These are phyloP conservation scores for Drosophila erecta DNA, from an alignment of 1,140 invertebrate genomes.

Conservation along the genomic window DNA sequence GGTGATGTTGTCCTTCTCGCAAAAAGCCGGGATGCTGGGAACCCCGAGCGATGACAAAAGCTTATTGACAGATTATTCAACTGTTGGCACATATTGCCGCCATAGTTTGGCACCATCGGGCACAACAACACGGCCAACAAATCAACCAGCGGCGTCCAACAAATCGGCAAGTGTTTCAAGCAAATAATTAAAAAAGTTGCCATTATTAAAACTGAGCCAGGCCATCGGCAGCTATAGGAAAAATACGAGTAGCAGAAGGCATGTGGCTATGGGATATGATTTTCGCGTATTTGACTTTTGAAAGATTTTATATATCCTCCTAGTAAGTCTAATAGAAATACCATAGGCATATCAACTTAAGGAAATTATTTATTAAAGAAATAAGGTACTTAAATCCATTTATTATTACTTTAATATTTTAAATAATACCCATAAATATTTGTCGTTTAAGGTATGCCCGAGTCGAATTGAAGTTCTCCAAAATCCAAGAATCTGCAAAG, in stretches of 20 bases:
- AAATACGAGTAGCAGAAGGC: neutral
- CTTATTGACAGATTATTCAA: conserved; percentile 83
- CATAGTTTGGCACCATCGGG: conserved; percentile 70
- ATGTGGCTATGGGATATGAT: no score
- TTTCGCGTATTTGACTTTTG: no score
- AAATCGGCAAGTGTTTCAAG: conserved; percentile 75
- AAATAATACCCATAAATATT: no score
- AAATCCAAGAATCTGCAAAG: neutral
- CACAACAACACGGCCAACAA: conserved; percentile 53
- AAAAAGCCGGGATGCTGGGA: conserved; percentile 4
- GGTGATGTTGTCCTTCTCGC: conserved; percentile 10
- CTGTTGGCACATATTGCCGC: conserved; percentile 80
- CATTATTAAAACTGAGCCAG: conserved; percentile 74
- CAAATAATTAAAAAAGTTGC: conserved; percentile 84
- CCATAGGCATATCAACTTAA: no score
- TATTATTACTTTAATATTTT: no score
- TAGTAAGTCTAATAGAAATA: no score
- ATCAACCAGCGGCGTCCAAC: conserved; percentile 65
- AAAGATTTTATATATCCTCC: neutral
- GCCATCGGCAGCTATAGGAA: conserved; percentile 13
- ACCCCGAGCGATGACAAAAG: conserved; percentile 74
- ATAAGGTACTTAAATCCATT: no score
- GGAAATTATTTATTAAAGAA: no score
- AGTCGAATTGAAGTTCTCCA: neutral
- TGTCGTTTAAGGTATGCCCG: neutral